Evolutionary conservation across 2,113 vertebrate genomes (phyloP).

Genomic region (Lathamus discolor): DNA sequence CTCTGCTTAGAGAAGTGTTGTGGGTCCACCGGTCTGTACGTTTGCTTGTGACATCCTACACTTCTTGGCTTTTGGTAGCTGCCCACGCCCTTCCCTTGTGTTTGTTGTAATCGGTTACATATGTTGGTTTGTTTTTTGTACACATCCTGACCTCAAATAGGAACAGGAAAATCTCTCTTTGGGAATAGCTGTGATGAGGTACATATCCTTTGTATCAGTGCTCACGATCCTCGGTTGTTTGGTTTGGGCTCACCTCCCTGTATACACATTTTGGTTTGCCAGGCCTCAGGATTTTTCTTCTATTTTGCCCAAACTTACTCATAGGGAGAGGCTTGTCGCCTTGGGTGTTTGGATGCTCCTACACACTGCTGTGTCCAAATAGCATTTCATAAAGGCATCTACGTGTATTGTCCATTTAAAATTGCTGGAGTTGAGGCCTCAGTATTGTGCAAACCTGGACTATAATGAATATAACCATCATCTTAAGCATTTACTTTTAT

Average conservation of each 20-base stretch:
- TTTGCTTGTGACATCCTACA: conserved; percentile 28
- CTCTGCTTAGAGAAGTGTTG: neutral
- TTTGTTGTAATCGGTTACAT: conserved; percentile 54
- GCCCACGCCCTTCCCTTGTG: conserved; percentile 54
- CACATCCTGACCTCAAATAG: neutral
- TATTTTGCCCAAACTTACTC: neutral
- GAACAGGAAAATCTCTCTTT: conserved; percentile 41
- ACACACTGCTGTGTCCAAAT: neutral
- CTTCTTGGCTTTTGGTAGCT: conserved; percentile 52
- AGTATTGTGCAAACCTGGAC: neutral
- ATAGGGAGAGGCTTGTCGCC: neutral
- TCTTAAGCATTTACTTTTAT: neutral
- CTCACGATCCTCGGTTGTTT: neutral
- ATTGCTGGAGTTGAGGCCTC: neutral
- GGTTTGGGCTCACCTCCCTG: neutral
- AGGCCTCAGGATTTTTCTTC: neutral
- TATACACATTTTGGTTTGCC: neutral
- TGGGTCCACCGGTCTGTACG: neutral
- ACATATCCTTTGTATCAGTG: neutral
- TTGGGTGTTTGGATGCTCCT: neutral
- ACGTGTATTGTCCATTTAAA: neutral
- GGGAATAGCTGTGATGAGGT: conserved; percentile 41
- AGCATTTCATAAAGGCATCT: neutral
- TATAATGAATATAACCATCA: neutral
- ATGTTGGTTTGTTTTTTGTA: conserved; percentile 42